phyloP scores from a whole-genome alignment of 2,888 invertebrate species.

The Amiota mariae region DNA sequence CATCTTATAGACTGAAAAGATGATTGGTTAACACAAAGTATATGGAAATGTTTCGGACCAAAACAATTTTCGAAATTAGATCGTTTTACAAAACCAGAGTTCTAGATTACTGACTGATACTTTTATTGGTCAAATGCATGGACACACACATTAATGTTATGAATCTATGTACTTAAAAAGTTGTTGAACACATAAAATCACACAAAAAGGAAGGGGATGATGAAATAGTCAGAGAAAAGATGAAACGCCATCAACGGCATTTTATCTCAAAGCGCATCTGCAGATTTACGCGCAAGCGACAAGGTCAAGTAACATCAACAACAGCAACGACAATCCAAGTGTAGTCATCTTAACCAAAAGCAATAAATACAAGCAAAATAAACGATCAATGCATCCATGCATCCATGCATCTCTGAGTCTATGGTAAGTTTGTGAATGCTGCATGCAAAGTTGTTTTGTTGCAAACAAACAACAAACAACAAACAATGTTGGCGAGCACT shows the following conservation, averaged over 20 bases:
- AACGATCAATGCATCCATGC: slow-evolving; percentile 25
- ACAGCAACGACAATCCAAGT: neutral
- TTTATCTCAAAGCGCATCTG: slow-evolving; percentile 62
- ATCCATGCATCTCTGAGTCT: slow-evolving; percentile 3
- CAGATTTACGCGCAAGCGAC: slow-evolving; percentile 62
- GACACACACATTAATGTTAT: too few relatives aligned
- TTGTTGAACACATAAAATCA: too few relatives aligned
- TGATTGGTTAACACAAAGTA: too few relatives aligned
- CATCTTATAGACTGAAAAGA: too few relatives aligned
- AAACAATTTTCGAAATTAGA: too few relatives aligned
- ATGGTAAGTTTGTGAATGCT: slow-evolving; percentile 12
- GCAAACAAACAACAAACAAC: neutral
- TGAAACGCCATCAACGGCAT: slow-evolving; percentile 55
- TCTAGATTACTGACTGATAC: too few relatives aligned
- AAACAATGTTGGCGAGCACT: neutral
- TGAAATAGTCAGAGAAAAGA: too few relatives aligned
- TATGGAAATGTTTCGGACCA: too few relatives aligned
- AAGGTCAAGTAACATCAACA: slow-evolving; percentile 56
- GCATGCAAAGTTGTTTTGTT: slow-evolving; percentile 2
- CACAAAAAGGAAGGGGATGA: too few relatives aligned
- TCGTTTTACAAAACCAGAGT: too few relatives aligned
- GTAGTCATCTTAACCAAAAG: neutral
- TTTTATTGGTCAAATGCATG: too few relatives aligned
- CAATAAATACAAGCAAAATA: neutral
- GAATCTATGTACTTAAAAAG: too few relatives aligned